Percentiles rank a stretch among this genome's conserved stretches.
phyloP scores from a whole-genome alignment of 2,113 vertebrate genomes.

The Callaeas wilsoni region DNA sequence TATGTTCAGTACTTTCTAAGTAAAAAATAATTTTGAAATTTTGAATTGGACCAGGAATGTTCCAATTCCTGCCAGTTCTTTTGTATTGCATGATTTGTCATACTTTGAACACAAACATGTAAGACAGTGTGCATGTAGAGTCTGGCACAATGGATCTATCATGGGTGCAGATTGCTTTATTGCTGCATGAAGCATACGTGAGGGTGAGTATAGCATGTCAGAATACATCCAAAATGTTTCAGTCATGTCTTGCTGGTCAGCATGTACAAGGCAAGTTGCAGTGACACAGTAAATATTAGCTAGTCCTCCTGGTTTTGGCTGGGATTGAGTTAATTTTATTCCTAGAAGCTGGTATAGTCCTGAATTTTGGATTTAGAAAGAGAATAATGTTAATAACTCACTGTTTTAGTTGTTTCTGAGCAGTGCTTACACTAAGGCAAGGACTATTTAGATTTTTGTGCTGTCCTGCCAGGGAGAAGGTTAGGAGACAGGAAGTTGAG shows the following conservation, averaged over 20 bases:
- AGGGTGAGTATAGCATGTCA: not conserved
- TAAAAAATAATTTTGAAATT: not conserved
- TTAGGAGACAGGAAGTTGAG: not conserved
- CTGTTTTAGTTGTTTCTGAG: not conserved
- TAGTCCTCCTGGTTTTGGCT: not conserved
- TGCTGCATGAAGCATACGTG: fast-evolving
- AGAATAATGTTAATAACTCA: not conserved
- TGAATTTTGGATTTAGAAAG: not conserved
- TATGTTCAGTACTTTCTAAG: not conserved
- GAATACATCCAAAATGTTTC: not conserved
- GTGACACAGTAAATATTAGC: not conserved
- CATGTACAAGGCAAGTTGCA: not conserved
- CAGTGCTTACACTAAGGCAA: not conserved
- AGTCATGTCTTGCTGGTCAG: not conserved
- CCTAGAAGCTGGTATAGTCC: not conserved
- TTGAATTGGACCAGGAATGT: not conserved
- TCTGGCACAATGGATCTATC: not conserved
- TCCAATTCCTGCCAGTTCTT: not conserved
- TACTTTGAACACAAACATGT: not conserved
- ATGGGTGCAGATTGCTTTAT: not conserved
- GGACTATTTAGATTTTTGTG: not conserved
- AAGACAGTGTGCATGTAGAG: not conserved
- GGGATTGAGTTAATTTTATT: not conserved
- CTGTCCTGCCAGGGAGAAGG: not conserved
- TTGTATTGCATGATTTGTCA: fast-evolving